Percentiles rank a stretch among this genome's conserved stretches.
These are phyloP conservation scores for Ectropis grisescens DNA, from an alignment of 1,140 invertebrate genomes.

Conservation along the genomic window DNA sequence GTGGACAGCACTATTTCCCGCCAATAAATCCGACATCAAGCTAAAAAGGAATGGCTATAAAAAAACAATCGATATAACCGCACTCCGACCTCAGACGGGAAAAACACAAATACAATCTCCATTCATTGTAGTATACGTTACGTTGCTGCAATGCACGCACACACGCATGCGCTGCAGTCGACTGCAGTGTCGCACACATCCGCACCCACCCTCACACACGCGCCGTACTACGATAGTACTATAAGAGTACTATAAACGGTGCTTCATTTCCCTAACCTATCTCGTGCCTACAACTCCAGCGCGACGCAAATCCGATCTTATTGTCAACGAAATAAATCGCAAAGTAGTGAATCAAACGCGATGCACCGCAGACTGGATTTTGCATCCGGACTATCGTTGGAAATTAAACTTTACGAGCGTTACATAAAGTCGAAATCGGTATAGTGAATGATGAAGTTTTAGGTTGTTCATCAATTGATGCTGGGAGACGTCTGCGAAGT, in stretches of 20 bases:
- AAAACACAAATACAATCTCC: no score
- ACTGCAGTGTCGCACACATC: slow-evolving; percentile 17
- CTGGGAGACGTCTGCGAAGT: slow-evolving; percentile 40
- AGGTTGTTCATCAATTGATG: slow-evolving; percentile 15
- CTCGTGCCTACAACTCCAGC: slow-evolving; percentile 17
- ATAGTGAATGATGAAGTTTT: slow-evolving; percentile 1
- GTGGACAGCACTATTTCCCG: no score
- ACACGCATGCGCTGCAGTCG: slow-evolving; percentile 12
- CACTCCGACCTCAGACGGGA: no score
- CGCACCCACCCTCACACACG: slow-evolving; percentile 24
- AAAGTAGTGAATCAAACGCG: background rate
- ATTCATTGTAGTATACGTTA: no score
- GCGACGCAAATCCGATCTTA: slow-evolving; percentile 22
- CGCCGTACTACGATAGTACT: slow-evolving; percentile 55
- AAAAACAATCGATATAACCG: no score
- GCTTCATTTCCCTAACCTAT: slow-evolving; percentile 54
- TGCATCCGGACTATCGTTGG: background rate
- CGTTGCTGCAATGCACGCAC: no score
- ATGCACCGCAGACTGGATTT: slow-evolving; percentile 6
- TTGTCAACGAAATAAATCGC: background rate
- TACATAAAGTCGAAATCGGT: slow-evolving; percentile 12
- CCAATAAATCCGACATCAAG: no score
- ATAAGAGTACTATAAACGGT: slow-evolving; percentile 56
- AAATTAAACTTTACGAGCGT: slow-evolving; percentile 9
- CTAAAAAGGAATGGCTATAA: no score